A percentile compares a stretch with the other conserved stretches of the same genome.
phyloP scores from a whole-genome alignment of 2,113 vertebrate species.

The Phoenicopterus ruber region DNA sequence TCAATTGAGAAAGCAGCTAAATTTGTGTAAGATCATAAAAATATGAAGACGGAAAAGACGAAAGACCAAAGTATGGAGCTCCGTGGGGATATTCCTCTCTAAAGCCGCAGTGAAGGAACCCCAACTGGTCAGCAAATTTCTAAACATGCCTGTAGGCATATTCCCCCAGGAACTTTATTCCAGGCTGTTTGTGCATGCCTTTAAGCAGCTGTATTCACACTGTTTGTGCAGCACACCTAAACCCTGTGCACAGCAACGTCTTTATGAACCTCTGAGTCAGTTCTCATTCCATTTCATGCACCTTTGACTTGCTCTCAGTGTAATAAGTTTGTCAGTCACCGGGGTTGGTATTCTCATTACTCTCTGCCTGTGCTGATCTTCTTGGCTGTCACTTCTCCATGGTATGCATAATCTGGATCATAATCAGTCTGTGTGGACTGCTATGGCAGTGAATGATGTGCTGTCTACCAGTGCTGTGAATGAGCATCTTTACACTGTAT shows the following conservation, averaged over 20 bases:
- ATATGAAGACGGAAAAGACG: neutral
- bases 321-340: neutral
- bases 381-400: neutral
- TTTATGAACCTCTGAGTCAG: neutral
- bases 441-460: neutral
- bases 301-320: neutral
- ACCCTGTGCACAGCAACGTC: neutral
- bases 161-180: neutral
- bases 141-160: neutral
- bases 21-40: neutral
- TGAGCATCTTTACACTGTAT: neutral
- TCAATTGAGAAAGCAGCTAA: neutral
- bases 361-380: neutral
- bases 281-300: neutral
- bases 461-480: neutral
- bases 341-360: neutral
- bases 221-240: neutral
- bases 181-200: neutral
- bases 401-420: neutral
- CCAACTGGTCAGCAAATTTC: neutral
- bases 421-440: neutral
- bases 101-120: neutral
- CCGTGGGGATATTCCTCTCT: neutral
- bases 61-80: neutral
- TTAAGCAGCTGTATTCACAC: neutral